Percentiles rank a stretch among this genome's conserved stretches.
phyloP scores from a whole-genome alignment of 2,113 vertebrate genomes.

The Empidonax alnorum region DNA sequence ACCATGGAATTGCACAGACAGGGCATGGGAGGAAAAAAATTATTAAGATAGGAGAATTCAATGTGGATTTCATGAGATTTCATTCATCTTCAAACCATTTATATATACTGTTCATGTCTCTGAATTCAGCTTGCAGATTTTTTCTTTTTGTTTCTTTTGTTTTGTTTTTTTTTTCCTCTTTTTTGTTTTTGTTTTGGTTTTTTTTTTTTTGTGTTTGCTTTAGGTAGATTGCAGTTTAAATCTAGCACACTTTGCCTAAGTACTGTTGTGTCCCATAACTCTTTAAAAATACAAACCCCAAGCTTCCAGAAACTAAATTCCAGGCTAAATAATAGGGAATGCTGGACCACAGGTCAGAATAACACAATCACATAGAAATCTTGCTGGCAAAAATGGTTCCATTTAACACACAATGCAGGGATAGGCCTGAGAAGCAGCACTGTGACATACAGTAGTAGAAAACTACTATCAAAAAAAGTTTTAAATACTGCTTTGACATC shows the following conservation, averaged over 20 bases:
- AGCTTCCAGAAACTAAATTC: constrained; percentile 20
- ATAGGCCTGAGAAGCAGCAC: constrained; percentile 19
- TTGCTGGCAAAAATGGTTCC: background rate
- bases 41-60: constrained; percentile 70
- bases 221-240: constrained; percentile 64
- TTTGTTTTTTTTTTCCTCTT: background rate
- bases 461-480: constrained; percentile 20
- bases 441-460: background rate
- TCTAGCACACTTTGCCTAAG: constrained; percentile 49
- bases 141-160: background rate
- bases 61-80: constrained; percentile 91
- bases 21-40: constrained; percentile 72
- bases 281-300: background rate
- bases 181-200: too few species aligned
- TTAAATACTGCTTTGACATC: background rate
- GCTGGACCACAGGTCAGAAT: background rate
- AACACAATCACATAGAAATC: background rate
- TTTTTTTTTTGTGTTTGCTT: constrained; percentile 35
- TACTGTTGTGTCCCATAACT: constrained; percentile 48
- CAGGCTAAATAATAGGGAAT: background rate
- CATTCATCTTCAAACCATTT: constrained; percentile 84
- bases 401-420: background rate
- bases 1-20: constrained; percentile 74
- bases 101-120: constrained; percentile 73
- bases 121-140: constrained; percentile 72